Conservation (phyloP, 2,797 vertebrate species). For the Neopelma chrysocephalum region DNA sequence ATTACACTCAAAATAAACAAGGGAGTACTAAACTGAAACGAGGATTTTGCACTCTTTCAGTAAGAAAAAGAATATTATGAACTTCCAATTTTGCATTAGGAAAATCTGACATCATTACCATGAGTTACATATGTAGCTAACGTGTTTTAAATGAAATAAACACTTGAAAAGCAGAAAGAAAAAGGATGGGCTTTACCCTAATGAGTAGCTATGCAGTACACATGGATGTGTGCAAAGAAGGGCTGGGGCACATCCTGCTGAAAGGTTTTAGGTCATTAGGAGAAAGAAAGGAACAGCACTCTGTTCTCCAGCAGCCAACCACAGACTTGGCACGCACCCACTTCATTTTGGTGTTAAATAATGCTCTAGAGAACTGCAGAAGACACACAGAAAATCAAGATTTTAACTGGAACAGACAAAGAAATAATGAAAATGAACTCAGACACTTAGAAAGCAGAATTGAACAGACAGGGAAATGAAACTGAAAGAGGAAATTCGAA, state of each 20-base stretch:
- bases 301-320: neutral
- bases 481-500: slow-evolving; percentile 54
- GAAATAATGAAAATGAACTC: slow-evolving; percentile 64
- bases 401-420: slow-evolving; percentile 57
- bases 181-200: neutral
- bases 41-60: neutral
- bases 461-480: slow-evolving; percentile 60
- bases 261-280: neutral
- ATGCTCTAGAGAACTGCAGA: neutral
- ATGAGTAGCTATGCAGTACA: neutral
- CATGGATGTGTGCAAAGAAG: fast-evolving
- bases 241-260: neutral
- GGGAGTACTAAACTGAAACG: fast-evolving
- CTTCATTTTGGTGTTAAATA: neutral
- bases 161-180: neutral
- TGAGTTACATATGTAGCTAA: neutral
- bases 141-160: neutral
- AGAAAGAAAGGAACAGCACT: neutral
- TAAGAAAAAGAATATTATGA: neutral
- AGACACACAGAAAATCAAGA: slow-evolving; percentile 43
- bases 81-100: neutral
- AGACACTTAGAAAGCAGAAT: slow-evolving; percentile 42
- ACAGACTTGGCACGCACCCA: neutral
- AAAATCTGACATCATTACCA: neutral
- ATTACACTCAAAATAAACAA: neutral